phyloP scores from a whole-genome alignment of 2,113 vertebrate genomes.

The Naja naja region DNA sequence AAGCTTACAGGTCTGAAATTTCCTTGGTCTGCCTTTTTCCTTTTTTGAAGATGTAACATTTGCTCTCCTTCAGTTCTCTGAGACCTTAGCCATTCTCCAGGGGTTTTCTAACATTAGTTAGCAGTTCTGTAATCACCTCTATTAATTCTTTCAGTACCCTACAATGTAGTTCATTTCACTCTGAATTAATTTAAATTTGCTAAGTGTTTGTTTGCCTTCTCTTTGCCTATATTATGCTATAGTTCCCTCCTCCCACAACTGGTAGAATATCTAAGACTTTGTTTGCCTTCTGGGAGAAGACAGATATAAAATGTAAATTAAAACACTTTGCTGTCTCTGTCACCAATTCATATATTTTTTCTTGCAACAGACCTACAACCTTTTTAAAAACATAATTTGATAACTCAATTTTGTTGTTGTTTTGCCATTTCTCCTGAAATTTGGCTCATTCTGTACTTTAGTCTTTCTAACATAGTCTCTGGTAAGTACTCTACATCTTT shows the following conservation, averaged over 20 bases:
- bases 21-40: neutral
- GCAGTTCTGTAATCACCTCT: neutral
- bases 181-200: neutral
- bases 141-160: neutral
- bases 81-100: neutral
- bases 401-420: neutral
- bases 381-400: neutral
- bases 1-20: neutral
- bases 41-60: neutral
- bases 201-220: neutral
- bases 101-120: neutral
- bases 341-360: neutral
- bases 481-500: neutral
- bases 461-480: neutral
- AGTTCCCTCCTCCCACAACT: neutral
- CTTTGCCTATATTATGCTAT: neutral
- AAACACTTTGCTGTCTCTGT: neutral
- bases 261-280: neutral
- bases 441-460: neutral
- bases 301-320: neutral
- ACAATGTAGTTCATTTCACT: neutral
- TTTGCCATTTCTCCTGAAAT: neutral
- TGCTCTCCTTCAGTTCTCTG: neutral
- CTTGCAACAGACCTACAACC: neutral
- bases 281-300: neutral